Conservation (phyloP, 2,797 vertebrate genomes). For the Esox masquinongy region DNA sequence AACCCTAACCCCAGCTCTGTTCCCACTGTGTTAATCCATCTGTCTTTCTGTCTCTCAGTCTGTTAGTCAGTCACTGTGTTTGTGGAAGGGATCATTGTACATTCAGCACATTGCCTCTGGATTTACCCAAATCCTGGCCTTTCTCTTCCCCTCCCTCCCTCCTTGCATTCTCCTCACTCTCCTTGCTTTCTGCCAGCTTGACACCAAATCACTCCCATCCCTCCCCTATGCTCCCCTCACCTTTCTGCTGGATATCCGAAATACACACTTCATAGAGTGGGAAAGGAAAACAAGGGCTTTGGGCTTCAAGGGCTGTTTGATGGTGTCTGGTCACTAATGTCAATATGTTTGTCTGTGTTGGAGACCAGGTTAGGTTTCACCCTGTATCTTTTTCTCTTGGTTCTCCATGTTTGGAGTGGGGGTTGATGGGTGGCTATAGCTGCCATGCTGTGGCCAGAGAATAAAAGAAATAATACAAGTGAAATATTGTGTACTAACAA, state of each 20-base stretch:
- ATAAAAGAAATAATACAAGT: too few relatives aligned
- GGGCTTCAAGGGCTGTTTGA: conserved; percentile 10
- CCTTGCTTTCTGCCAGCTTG: conserved; percentile 12
- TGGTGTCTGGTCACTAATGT: conserved; percentile 47
- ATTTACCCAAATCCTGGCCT: conserved; percentile 36
- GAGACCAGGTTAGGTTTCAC: conserved; percentile 54
- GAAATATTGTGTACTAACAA: neutral
- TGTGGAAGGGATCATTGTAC: conserved; percentile 16
- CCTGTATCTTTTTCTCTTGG: too few relatives aligned
- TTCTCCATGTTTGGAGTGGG: too few relatives aligned
- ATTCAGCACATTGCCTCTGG: conserved; percentile 16
- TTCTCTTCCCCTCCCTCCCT: neutral
- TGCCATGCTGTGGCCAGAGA: conserved; percentile 12
- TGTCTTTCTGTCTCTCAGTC: neutral
- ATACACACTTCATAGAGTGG: conserved; percentile 12
- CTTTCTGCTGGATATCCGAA: conserved; percentile 45
- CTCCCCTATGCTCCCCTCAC: neutral
- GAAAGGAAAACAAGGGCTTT: conserved; percentile 50
- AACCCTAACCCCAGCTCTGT: conserved; percentile 33
- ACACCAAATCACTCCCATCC: conserved; percentile 10
- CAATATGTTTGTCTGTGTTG: conserved; percentile 46
- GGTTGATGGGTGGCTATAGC: too few relatives aligned
- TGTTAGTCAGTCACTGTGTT: conserved; percentile 14
- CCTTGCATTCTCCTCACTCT: neutral
- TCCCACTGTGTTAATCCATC: conserved; percentile 32